Evolutionary conservation across 2,888 invertebrate genomes (phyloP), one percentile per base, ranked within the genome.

Genomic region (Thymelicus sylvestris): DNA sequence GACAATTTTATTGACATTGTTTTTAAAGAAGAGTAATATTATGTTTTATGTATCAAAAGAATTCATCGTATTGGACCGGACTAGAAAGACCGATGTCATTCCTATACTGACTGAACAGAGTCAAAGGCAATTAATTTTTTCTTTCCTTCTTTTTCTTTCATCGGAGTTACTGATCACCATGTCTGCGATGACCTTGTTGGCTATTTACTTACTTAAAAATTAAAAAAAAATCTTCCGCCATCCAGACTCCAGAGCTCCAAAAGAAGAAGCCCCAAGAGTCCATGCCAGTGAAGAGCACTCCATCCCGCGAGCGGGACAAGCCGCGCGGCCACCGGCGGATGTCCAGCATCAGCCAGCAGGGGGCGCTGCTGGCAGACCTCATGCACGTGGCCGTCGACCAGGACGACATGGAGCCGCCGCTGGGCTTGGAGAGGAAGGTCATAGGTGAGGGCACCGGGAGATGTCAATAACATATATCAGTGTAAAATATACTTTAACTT

Each of bases 231-330:
- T 15, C n/a, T 52, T 19, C 19, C 19, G 8, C 19, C 19, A 0
- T 48, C 4, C 78, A 91, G 91, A 91, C 90, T 0, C 91, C 91
- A 73, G 90, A 91, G 77, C 83, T 83, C 0, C 91, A 87, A 75
- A 73, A 70, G 69, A 70, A 64, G 59, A 64, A 63, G 24, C 39
- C 15, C 8, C 65, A 65, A 52, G 69, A 69, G 13, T 8, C 63
- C 0, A 47, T 59, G 47, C 50, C 39, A 1, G 8, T 39, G 4
- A 70, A 70, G 60, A 50, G 15, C 0, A 70, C 69, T 6, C 60
- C 64, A 12, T 64, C 69, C 1, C 48, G 69, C 7, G 68, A 69
- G 2, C 52, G 13, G 15, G 68, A 13, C 63, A 63, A 48, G 87
- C 66, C 85, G 1, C 78, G 86, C 12, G 84, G 88, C 0, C 90